These are phyloP conservation scores for Epicampocera succincta DNA, from an alignment of 2,888 invertebrate species.

Conservation along the genomic window DNA sequence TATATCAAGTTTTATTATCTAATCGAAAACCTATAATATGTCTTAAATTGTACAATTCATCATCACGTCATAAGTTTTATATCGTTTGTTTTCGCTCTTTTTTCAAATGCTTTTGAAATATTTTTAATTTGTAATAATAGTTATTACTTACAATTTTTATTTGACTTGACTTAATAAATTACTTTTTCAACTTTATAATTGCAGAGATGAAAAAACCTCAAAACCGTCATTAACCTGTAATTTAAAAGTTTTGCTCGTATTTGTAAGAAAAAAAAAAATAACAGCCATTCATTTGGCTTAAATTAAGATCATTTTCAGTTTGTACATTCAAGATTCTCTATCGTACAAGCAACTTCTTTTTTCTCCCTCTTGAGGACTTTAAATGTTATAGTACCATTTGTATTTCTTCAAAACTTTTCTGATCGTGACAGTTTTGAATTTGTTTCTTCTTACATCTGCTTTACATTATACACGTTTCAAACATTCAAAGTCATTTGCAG, in stretches of 20 bases:
- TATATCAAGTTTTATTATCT: not conserved
- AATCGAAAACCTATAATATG: not conserved
- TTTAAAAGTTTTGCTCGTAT: slow-evolving; percentile 47
- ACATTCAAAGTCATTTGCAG: slow-evolving; percentile 66
- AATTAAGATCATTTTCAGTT: slow-evolving; percentile 60
- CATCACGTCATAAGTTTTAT: slow-evolving; percentile 25
- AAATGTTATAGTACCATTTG: slow-evolving; percentile 61
- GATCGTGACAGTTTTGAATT: slow-evolving; percentile 62
- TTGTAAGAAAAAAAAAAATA: not conserved
- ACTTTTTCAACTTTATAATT: slow-evolving; percentile 36
- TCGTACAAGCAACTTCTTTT: slow-evolving; percentile 33
- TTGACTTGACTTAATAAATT: slow-evolving; percentile 61
- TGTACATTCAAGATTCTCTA: slow-evolving; percentile 46
- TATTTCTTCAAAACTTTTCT: slow-evolving; percentile 46
- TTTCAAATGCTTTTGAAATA: slow-evolving; percentile 40
- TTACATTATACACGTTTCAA: slow-evolving; percentile 66
- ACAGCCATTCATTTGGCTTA: slow-evolving; percentile 46
- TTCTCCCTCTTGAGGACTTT: slow-evolving; percentile 20
- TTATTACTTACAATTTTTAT: slow-evolving; percentile 57
- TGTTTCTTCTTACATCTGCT: slow-evolving; percentile 26
- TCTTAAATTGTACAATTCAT: slow-evolving; percentile 40
- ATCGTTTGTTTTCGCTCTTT: not conserved
- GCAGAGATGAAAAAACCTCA: slow-evolving; percentile 15
- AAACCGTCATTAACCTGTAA: slow-evolving; percentile 54
- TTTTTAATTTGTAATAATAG: slow-evolving; percentile 61